Evolutionary conservation across 2,797 vertebrate species (phyloP).

Genomic region (Sebastes iracundus): DNA sequence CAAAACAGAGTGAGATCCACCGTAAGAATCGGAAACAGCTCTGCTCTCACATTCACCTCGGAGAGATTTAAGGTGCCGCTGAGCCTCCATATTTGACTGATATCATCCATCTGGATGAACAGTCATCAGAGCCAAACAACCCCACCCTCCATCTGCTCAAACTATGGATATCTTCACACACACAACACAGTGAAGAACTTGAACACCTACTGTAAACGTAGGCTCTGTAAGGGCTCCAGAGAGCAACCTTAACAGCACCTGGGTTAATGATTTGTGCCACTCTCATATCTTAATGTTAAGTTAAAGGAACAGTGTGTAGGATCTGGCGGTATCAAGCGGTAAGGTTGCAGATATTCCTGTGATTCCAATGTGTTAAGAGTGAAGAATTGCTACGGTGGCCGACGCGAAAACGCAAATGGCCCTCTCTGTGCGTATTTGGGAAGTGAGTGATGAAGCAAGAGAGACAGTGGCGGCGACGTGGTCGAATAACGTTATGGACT

Average conservation of each 20-base stretch:
- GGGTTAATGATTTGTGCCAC: not conserved
- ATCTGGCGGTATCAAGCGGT: too few species aligned
- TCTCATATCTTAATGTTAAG: not conserved
- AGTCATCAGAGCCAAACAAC: slow-evolving; percentile 63
- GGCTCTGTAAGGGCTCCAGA: slow-evolving; percentile 26
- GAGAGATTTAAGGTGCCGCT: slow-evolving; percentile 56
- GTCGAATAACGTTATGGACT: accelerated
- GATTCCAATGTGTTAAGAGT: too few species aligned
- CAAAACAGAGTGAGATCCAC: slow-evolving; percentile 52
- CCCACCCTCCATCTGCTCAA: slow-evolving; percentile 71
- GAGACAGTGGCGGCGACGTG: too few species aligned
- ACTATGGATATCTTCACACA: slow-evolving; percentile 60
- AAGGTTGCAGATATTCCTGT: too few species aligned
- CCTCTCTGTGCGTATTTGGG: too few species aligned
- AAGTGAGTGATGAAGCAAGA: too few species aligned
- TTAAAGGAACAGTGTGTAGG: too few species aligned
- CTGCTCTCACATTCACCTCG: slow-evolving; percentile 46
- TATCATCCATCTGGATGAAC: slow-evolving; percentile 70
- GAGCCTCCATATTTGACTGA: slow-evolving; percentile 60
- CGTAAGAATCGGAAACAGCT: slow-evolving; percentile 32
- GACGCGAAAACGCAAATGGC: too few species aligned
- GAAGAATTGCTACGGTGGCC: too few species aligned
- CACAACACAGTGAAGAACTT: slow-evolving; percentile 35
- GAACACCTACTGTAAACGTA: slow-evolving; percentile 39
- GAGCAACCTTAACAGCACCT: slow-evolving; percentile 37